These are phyloP conservation scores for Nasonovia ribisnigri DNA, from an alignment of 2,888 invertebrate genomes.

Conservation along the genomic window DNA sequence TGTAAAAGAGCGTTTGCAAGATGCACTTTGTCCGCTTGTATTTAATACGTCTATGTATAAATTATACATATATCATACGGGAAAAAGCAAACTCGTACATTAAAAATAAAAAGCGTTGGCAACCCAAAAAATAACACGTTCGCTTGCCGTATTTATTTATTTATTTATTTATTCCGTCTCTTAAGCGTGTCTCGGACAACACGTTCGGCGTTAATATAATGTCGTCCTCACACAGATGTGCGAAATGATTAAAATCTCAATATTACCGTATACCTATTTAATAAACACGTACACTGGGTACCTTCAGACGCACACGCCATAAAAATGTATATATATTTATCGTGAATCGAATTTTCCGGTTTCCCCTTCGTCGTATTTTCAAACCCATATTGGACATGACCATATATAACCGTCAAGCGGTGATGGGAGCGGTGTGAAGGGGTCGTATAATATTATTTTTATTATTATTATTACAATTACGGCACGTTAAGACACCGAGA, in stretches of 20 bases:
- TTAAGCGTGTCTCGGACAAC: not conserved
- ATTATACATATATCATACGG: not conserved
- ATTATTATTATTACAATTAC: not conserved
- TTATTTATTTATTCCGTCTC: not conserved
- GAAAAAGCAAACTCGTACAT: not conserved
- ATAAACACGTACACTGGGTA: not conserved
- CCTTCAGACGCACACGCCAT: not conserved
- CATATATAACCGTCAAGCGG: not conserved
- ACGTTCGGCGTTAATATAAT: not conserved
- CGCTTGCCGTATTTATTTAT: not conserved
- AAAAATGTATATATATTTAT: not conserved
- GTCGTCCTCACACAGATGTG: not conserved
- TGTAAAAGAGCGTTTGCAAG: constrained; percentile 6
- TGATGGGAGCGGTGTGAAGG: not conserved
- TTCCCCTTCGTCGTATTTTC: not conserved
- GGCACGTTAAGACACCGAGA: not conserved
- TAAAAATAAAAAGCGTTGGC: not conserved
- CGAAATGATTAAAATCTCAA: not conserved
- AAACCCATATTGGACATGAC: not conserved
- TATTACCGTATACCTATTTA: constrained; percentile 1
- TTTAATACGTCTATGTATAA: not conserved
- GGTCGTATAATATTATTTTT: not conserved
- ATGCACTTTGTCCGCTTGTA: not conserved
- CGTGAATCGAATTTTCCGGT: constrained; percentile 9
- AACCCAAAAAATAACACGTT: not conserved